Evolutionary conservation across 2,888 invertebrate genomes (phyloP).

Genomic region (Polyommatus iphigenia): DNA sequence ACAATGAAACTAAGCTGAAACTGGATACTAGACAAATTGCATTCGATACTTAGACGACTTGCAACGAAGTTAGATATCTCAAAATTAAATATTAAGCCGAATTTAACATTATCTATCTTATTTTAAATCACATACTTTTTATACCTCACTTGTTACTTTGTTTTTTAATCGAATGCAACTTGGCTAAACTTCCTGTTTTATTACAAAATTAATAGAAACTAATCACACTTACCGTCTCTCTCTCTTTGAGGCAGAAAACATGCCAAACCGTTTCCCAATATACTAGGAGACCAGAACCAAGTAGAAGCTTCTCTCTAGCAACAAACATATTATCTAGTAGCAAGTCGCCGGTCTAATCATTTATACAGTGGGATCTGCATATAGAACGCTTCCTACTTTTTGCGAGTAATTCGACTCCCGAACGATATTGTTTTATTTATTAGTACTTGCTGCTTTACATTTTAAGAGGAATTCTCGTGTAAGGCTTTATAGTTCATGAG

Average conservation of each 20-base stretch:
- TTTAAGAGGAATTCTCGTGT: not conserved
- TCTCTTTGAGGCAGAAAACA: not conserved
- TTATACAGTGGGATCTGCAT: slow-evolving; percentile 12
- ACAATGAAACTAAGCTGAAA: no score
- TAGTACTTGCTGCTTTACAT: not conserved
- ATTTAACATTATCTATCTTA: no score
- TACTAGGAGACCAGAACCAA: not conserved
- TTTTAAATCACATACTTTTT: no score
- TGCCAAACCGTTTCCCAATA: not conserved
- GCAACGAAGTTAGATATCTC: no score
- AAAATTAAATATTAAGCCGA: no score
- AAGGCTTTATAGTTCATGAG: not conserved
- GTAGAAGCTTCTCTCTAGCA: not conserved
- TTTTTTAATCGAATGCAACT: no score
- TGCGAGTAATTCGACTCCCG: not conserved
- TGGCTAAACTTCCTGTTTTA: no score
- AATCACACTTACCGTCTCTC: no score
- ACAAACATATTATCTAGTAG: not conserved
- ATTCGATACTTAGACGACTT: no score
- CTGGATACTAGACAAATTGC: no score
- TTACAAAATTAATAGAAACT: no score
- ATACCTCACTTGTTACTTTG: no score
- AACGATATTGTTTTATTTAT: slow-evolving; percentile 8
- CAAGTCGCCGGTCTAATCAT: slow-evolving; percentile 39
- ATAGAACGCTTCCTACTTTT: slow-evolving; percentile 18